These are phyloP conservation scores for Bos taurus DNA, from an alignment of 2,113 vertebrate genomes.

Conservation along the genomic window ARS-UCD2.0 NC_037334.1:100327001-100327500, in stretches of 20 bases:
- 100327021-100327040: not conserved
- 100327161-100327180: not conserved
- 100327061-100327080: not conserved
- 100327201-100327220: constrained; percentile 63
- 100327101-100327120: not conserved
- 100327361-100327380: constrained; percentile 43
- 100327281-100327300: constrained; percentile 8
- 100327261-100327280: constrained; percentile 36
- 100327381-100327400: constrained; percentile 28
- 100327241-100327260: constrained; percentile 50
- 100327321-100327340: not conserved
- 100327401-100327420: constrained; percentile 43
- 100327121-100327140: constrained; percentile 12
- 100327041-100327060: not conserved
- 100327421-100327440: constrained; percentile 25
- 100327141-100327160: constrained; percentile 17
- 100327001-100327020: not conserved
- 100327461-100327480: constrained; percentile 12
- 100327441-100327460: constrained; percentile 10
- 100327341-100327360: constrained; percentile 10
- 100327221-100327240: constrained; percentile 42
- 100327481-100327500: not conserved
- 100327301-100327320: constrained; percentile 49
- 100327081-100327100: not conserved
- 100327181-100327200: constrained; percentile 55